A percentile compares a stretch with the other conserved stretches of the same genome.
Evolutionary conservation across 2,888 invertebrate species (phyloP).

Genomic region (Griposia aprilina): DNA sequence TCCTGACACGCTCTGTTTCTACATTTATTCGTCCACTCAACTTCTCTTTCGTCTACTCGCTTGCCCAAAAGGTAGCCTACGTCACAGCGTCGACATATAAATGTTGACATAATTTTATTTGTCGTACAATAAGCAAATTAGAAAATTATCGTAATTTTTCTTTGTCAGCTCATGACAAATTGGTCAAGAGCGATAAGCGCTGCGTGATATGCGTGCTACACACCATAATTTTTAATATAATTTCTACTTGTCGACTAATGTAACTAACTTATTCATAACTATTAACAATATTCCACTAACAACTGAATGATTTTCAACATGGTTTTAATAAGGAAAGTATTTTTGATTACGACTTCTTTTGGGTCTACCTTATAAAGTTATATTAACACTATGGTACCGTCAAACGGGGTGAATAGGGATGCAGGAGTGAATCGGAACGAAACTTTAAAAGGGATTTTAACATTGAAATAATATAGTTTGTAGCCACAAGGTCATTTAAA

Average conservation of each 20-base stretch:
- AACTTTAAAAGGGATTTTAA: no score
- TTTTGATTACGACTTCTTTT: slow-evolving; percentile 1
- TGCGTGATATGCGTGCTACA: slow-evolving; percentile 59
- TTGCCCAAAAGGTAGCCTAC: slow-evolving; percentile 2
- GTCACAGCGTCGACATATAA: slow-evolving; percentile 7
- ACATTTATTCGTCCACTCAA: no score
- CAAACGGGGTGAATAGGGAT: no score
- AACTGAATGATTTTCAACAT: slow-evolving; percentile 10
- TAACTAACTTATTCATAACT: slow-evolving; percentile 44
- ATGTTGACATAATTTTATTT: slow-evolving; percentile 25
- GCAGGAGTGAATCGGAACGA: no score
- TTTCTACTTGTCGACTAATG: slow-evolving; percentile 46
- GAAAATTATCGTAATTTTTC: slow-evolving; percentile 46
- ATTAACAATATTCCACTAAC: slow-evolving; percentile 28
- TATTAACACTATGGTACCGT: background rate
- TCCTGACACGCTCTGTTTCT: no score
- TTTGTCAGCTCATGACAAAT: slow-evolving; percentile 58
- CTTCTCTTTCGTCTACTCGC: no score
- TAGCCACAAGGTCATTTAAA: no score
- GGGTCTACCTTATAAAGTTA: background rate
- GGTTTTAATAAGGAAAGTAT: background rate
- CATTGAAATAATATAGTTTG: no score
- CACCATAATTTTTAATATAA: slow-evolving; percentile 57
- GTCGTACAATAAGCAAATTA: slow-evolving; percentile 38
- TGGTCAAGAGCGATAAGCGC: slow-evolving; percentile 38